Percentiles rank a stretch among this genome's conserved stretches.
Conservation (phyloP, 2,797 vertebrate genomes). For the Oreonectes daqikongensis region DNA sequence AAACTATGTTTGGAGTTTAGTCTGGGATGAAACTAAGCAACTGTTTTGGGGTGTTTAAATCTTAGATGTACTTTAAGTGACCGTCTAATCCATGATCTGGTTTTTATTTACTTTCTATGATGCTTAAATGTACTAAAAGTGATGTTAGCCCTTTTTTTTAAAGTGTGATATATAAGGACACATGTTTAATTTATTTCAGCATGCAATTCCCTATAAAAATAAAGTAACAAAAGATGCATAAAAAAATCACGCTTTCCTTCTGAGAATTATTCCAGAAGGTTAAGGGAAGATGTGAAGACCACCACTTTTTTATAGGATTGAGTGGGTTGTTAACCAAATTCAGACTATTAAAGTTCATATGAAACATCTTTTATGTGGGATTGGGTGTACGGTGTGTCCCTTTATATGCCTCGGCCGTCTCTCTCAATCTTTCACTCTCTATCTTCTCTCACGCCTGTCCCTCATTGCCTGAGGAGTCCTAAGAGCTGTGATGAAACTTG, state of each 20-base stretch:
- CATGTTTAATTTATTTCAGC: neutral
- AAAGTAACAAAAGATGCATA: neutral
- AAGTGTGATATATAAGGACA: neutral
- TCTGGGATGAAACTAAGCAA: conserved; percentile 15
- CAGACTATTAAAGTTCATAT: conserved; percentile 10
- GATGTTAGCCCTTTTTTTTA: neutral
- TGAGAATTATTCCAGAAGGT: neutral
- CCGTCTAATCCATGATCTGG: neutral
- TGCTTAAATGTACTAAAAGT: neutral
- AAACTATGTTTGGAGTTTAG: conserved; percentile 21
- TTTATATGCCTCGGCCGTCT: neutral
- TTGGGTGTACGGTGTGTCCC: neutral
- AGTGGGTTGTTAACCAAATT: conserved; percentile 11
- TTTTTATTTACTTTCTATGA: neutral
- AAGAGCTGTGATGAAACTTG: conserved; percentile 67
- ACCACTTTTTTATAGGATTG: conserved; percentile 7
- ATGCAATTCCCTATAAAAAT: neutral
- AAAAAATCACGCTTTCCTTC: neutral
- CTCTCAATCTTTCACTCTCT: conserved; percentile 25
- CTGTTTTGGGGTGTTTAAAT: conserved; percentile 21
- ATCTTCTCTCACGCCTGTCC: conserved; percentile 29
- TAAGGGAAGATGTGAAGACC: neutral
- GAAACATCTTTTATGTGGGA: conserved; percentile 2
- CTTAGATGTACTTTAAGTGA: conserved; percentile 10
- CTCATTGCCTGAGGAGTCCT: conserved; percentile 34